Base-by-base conservation (phyloP, 2,888 invertebrate genomes). In the Tinea pellionella region DNA sequence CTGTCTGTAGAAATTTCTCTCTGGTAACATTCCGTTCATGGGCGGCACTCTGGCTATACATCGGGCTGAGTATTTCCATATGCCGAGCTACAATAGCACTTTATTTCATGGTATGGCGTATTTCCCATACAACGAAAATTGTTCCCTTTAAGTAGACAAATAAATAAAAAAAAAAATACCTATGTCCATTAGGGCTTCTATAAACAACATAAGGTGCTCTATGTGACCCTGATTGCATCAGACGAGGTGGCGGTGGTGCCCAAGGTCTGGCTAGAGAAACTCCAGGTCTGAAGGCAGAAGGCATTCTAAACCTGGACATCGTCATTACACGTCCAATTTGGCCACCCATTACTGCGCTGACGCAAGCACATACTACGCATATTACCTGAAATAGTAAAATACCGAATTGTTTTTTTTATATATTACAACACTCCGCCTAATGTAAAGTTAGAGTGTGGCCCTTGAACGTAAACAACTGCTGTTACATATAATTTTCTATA, bases 211-310 rank as follows among this genome's bases (percentile, higher is more conserved):
- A 82, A 0, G 86, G 86, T 4, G 76, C 67, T 59, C 85, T 67
- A 56, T 81, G 72, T 0, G 80, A 78, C 0, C 80, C 72, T 0
- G 77, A 72, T 1, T 71, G 76, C 59, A 77, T 66, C 19, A 78
- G 63, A 11, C 79, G 65, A 12, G 70, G 76, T n/a, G 59, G 47
- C 18, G 24, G 59, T 12, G 73, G 77, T 1, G 63, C 65, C 77
- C 76, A 77, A 1, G 78, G 78, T 41, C 82, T 66, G 61, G 74
- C 77, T 64, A 84, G 63, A 6, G 59, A 70, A 51, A 80, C 71
- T 0, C 85, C 86, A 0, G 86, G 84, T 11, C 86, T 69, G 72
- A 85, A 82, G 1, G 74, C 73, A 0, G 75, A 68, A 0, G 81
- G 79, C 0, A 68, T 63, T n/a, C 80, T 66, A 53, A 75, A 59